Percentiles rank a stretch among this genome's conserved stretches.
phyloP scores from a whole-genome alignment of 2,888 invertebrate species.

The Eupithecia tripunctaria region DNA sequence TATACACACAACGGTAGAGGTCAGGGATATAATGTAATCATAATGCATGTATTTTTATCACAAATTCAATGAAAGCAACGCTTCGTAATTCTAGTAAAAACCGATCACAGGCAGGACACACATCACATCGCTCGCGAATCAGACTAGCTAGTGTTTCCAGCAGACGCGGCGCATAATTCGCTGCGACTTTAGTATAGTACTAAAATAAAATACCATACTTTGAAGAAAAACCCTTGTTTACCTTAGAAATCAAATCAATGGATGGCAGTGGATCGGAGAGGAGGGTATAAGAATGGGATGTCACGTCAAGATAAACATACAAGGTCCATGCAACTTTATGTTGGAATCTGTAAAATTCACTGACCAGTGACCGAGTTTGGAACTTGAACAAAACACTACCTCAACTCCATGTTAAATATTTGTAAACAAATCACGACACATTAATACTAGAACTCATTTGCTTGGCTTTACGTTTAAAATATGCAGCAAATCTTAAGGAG shows the following conservation, averaged over 20 bases:
- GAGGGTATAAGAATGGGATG: not conserved
- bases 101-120: conserved; percentile 67
- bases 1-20: conserved; percentile 65
- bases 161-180: not conserved
- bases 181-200: no score
- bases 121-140: conserved; percentile 64
- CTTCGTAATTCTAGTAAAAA: conserved; percentile 64
- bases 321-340: no score
- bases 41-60: conserved; percentile 76
- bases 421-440: no score
- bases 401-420: no score
- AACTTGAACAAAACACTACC: no score
- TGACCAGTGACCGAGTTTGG: no score
- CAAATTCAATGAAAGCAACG: conserved; percentile 60
- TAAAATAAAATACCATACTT: no score
- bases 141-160: conserved; percentile 11
- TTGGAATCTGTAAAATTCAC: no score
- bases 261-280: not conserved
- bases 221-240: not conserved
- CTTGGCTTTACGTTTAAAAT: no score
- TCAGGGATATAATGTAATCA: conserved; percentile 80
- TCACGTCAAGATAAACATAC: not conserved
- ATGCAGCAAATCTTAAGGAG: no score
- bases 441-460: no score
- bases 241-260: not conserved